Evolutionary conservation across 2,113 vertebrate species (phyloP).

Genomic region (Amphilophus citrinellus): DNA sequence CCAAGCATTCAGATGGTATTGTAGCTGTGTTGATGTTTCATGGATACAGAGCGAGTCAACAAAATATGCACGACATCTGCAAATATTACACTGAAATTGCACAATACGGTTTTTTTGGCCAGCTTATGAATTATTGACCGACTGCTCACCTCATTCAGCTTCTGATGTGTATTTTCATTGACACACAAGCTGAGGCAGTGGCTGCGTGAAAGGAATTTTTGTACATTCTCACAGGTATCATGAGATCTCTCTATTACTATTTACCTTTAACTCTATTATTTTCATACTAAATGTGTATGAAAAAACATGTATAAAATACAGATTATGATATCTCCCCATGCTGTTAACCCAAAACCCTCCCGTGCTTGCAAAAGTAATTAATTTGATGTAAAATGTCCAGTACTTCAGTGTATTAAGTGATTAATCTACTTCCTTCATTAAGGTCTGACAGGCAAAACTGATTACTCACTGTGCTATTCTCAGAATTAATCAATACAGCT

Average conservation of each 20-base stretch:
- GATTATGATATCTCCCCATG: neutral
- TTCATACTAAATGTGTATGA: neutral
- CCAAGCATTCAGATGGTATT: neutral
- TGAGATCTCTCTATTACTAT: neutral
- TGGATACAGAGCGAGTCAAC: accelerated
- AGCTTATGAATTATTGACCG: neutral
- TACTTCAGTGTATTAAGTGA: slow-evolving; percentile 4
- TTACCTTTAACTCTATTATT: neutral
- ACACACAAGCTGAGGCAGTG: neutral
- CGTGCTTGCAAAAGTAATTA: neutral
- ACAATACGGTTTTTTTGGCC: neutral
- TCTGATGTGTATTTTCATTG: neutral
- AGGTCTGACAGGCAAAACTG: neutral
- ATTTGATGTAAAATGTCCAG: neutral
- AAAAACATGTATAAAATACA: neutral
- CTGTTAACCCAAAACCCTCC: neutral
- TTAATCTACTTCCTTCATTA: slow-evolving; percentile 41
- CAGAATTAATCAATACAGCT: slow-evolving; percentile 40
- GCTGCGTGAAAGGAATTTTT: neutral
- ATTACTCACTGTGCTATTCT: slow-evolving; percentile 16
- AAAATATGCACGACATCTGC: neutral
- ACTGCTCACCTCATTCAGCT: neutral
- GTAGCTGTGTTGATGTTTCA: neutral
- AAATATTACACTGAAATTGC: neutral
- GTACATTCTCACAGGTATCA: accelerated